Evolutionary conservation across 2,888 invertebrate genomes (phyloP), one percentile per base, ranked within the genome.

Genomic region (Parnassius glacialis): DNA sequence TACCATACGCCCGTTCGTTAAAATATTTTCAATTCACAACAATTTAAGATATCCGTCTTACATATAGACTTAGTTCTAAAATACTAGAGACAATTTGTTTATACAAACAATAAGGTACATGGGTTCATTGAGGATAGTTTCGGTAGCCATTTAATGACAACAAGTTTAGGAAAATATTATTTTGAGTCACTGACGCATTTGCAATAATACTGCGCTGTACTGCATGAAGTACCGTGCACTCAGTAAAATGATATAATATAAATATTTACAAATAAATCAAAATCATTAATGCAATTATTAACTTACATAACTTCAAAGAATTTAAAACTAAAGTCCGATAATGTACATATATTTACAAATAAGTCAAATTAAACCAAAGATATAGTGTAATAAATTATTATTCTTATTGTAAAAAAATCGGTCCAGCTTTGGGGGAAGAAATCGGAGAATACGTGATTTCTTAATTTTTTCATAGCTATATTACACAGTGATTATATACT

Each of bases 1-100:
- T 53, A 53, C 50, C 52, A 2, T 52, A 51, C 20, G n/a, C 58
- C 60, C 9, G 48, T 13, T 7, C 13, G 10, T 50, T 60, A 50
- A 52, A 60, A 54, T 60, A 60, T 55, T 60, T 13, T 25, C 60
- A 60, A 60, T 48, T 54, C 20, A 52, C 55, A 60, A 60, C 60
- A 60, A 54, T 60, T 60, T 59, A 34, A 20, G 12, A 59, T 52
- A 59, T 20, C 52, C 20, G n/a, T 20, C 10, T 51, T 25, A 12
- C 5, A 10, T 51, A 43, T 58, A 44, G 16, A 10, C 52, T 52
- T 54, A 59, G 42, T 34, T 53, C 44, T 52, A 45, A 16, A 42
- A 9, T n/a, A 58, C 50, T 47, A 42, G 16, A 50, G n/a, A 43
- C 20, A 58, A n/a, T 9, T 13, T 9, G n/a, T n/a, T 9, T 48